Conservation (phyloP, 1,140 invertebrate species). For the Hycleus phaleratus region DNA sequence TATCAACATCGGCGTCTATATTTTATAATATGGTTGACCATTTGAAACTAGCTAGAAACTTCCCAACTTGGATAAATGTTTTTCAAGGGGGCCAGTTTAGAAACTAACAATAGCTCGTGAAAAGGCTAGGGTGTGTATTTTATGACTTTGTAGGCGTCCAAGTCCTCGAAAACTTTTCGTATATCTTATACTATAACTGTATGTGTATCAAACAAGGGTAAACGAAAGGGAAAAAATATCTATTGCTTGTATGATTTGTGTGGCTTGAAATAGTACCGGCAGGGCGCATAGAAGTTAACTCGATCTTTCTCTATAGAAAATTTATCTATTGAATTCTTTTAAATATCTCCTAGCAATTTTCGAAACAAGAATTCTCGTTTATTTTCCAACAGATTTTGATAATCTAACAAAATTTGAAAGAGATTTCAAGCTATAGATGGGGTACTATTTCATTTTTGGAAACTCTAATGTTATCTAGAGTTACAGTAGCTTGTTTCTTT, state of each 20-base stretch:
- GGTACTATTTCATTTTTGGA: no score
- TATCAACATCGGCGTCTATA: no score
- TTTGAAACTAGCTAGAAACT: slow-evolving; percentile 7
- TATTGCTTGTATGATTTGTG: slow-evolving; percentile 26
- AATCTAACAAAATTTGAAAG: no score
- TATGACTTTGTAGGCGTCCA: slow-evolving; percentile 29
- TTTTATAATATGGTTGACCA: no score
- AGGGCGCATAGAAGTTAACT: background rate
- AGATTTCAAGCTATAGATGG: no score
- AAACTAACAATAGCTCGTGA: slow-evolving; percentile 28
- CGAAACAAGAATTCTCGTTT: background rate
- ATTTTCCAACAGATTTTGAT: no score
- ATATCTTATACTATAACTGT: slow-evolving; percentile 18
- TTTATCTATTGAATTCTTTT: background rate
- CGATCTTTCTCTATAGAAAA: background rate
- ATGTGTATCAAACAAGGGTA: no score
- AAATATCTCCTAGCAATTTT: background rate
- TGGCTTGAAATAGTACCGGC: slow-evolving; percentile 22
- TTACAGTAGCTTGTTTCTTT: no score
- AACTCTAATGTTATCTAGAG: no score
- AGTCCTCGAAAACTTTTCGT: slow-evolving; percentile 27
- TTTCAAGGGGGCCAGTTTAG: slow-evolving; percentile 25
- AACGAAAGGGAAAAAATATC: slow-evolving; percentile 12
- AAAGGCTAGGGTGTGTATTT: slow-evolving; percentile 30
- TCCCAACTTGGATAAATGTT: slow-evolving; percentile 30